Evolutionary conservation across 2,113 vertebrate species (phyloP).

Genomic region (Hepsetus odoe): DNA sequence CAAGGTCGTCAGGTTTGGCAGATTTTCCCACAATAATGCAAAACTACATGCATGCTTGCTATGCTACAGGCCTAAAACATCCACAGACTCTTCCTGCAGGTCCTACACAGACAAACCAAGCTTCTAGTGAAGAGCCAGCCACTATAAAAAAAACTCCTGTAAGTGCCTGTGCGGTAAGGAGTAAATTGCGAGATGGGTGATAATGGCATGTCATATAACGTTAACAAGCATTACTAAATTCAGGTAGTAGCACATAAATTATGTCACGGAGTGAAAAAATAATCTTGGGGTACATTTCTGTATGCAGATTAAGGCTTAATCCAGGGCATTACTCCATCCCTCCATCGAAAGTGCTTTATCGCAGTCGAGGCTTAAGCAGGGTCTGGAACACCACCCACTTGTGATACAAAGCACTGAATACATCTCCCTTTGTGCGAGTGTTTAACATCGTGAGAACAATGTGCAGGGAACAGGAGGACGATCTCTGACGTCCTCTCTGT

Average conservation of each 20-base stretch:
- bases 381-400: background rate
- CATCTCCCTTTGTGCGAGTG: background rate
- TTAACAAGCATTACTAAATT: conserved; percentile 52
- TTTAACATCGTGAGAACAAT: background rate
- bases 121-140: background rate
- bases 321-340: background rate
- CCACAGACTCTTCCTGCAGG: conserved; percentile 1
- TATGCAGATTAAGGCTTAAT: background rate
- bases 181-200: conserved; percentile 28
- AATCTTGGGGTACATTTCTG: conserved; percentile 20
- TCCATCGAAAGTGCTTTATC: background rate
- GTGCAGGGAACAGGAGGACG: background rate
- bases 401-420: background rate
- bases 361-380: background rate
- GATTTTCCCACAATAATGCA: background rate
- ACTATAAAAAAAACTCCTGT: background rate
- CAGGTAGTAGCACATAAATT: conserved; percentile 35
- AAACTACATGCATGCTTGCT: background rate
- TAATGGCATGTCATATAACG: conserved; percentile 61
- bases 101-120: background rate
- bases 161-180: background rate
- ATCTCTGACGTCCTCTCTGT: background rate
- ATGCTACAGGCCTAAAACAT: background rate
- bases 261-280: background rate
- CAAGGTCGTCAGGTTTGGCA: background rate